Conservation (phyloP, 2,797 vertebrate genomes). For the Luscinia luscinia region DNA sequence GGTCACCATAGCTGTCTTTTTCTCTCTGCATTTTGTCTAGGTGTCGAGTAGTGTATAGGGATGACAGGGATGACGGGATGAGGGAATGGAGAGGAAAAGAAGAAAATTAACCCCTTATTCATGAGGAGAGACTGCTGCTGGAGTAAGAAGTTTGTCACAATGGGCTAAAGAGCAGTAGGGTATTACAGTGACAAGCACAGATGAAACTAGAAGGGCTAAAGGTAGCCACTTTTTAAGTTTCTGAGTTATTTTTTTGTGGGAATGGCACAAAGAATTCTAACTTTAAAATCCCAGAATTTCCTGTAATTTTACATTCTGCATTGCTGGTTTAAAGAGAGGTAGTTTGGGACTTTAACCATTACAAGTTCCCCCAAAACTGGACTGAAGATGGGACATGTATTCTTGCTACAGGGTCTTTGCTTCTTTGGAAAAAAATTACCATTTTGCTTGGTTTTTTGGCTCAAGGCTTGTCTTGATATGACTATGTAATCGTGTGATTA, state of each 20-base stretch:
- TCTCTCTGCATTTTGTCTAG: constrained; percentile 66
- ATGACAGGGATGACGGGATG: constrained; percentile 22
- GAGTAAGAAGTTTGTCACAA: not conserved
- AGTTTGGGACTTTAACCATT: not conserved
- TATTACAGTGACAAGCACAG: not conserved
- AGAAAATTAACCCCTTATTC: constrained; percentile 61
- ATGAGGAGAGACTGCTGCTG: not conserved
- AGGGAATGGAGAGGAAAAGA: not conserved
- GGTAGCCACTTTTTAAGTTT: not conserved
- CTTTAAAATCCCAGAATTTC: not conserved
- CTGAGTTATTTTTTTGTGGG: not conserved
- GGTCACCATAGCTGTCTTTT: constrained; percentile 70
- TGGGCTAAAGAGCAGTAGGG: not conserved
- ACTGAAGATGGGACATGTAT: not conserved
- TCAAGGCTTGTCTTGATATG: constrained; percentile 35
- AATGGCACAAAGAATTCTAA: not conserved
- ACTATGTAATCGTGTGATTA: not conserved
- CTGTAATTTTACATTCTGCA: fast-evolving
- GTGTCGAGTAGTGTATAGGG: constrained; percentile 37
- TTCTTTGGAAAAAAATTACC: constrained; percentile 1
- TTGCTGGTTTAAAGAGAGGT: not conserved
- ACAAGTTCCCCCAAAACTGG: not conserved
- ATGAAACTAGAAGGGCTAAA: not conserved
- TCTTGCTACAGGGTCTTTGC: not conserved
- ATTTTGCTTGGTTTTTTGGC: constrained; percentile 27